Evolutionary conservation across 2,113 vertebrate genomes (phyloP).

Genomic region (Oryzias woworae): DNA sequence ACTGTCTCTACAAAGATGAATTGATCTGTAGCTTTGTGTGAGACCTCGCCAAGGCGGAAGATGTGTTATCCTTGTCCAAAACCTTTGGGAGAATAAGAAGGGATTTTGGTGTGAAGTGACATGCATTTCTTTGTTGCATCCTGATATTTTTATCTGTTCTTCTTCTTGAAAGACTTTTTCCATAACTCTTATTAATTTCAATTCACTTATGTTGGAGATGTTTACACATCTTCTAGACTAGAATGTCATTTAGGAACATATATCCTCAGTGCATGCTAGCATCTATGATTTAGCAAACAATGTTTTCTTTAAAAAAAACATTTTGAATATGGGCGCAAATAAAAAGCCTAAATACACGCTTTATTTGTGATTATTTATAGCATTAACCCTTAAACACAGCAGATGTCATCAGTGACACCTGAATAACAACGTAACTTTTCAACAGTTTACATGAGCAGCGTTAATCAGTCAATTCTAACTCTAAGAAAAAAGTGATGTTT

Average conservation of each 20-base stretch:
- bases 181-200: not conserved
- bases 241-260: not conserved
- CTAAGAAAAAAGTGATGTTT: too few relatives aligned
- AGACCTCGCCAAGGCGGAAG: constrained; percentile 10
- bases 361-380: too few relatives aligned
- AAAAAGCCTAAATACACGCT: too few relatives aligned
- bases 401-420: too few relatives aligned
- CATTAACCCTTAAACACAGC: too few relatives aligned
- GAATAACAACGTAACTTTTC: too few relatives aligned
- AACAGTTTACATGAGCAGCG: too few relatives aligned
- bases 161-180: not conserved
- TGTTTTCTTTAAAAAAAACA: not conserved
- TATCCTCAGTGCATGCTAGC: not conserved
- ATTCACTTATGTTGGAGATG: too few relatives aligned
- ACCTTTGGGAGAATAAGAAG: constrained; percentile 1
- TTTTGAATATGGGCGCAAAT: too few relatives aligned
- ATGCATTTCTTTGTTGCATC: constrained; percentile 5
- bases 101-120: not conserved
- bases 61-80: constrained; percentile 14
- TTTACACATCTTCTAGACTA: constrained; percentile 10
- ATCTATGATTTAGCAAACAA: not conserved
- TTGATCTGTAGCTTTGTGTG: constrained; percentile 41
- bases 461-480: too few relatives aligned
- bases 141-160: constrained; percentile 9
- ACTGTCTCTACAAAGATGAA: constrained; percentile 27